These are phyloP conservation scores for Globodera rostochiensis DNA, from an alignment of 1,140 invertebrate species.

Conservation along the genomic window DNA sequence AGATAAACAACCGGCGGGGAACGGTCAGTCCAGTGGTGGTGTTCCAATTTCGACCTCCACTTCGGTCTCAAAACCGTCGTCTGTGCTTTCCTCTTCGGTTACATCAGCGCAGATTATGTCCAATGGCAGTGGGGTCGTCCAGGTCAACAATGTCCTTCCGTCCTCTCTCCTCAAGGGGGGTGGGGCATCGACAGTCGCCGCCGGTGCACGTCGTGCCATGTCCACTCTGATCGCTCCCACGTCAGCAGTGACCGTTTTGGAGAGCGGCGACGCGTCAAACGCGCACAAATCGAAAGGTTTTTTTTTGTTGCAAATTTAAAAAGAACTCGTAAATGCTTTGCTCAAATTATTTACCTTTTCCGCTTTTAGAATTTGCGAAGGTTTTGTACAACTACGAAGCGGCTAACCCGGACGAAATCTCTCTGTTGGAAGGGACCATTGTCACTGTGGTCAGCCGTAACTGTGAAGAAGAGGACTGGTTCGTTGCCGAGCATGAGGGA, in stretches of 20 bases:
- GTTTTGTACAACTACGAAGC: slow-evolving; percentile 67
- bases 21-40: background rate
- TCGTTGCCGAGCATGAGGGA: slow-evolving; percentile 88
- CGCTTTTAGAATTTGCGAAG: slow-evolving; percentile 53
- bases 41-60: background rate
- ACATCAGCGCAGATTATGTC: background rate
- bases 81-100: background rate
- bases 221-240: slow-evolving; percentile 9
- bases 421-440: slow-evolving; percentile 65
- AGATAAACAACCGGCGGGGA: slow-evolving; percentile 15
- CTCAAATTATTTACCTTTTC: too few relatives aligned
- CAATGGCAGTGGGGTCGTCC: slow-evolving; percentile 9
- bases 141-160: slow-evolving; percentile 10
- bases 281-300: background rate
- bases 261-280: background rate
- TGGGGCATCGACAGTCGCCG: background rate
- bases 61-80: background rate
- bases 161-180: slow-evolving; percentile 5
- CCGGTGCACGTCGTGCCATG: background rate
- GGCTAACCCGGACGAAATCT: slow-evolving; percentile 68
- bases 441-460: slow-evolving; percentile 66
- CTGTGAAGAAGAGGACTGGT: slow-evolving; percentile 91
- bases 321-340: background rate
- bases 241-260: background rate
- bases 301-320: background rate